Percentiles rank a stretch among this genome's conserved stretches.
Conservation (phyloP, 2,888 invertebrate genomes). For the Dynastes grantii region DNA sequence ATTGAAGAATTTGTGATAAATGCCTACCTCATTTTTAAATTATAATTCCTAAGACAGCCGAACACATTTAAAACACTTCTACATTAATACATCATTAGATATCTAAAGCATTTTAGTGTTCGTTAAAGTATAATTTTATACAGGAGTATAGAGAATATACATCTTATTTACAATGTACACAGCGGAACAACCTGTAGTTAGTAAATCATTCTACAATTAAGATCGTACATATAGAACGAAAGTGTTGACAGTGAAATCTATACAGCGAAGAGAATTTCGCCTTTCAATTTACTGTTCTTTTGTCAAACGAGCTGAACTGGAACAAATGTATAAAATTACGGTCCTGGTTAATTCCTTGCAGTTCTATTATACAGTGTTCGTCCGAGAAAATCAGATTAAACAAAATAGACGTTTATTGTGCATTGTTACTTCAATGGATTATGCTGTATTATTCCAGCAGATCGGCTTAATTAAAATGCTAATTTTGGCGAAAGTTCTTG, state of each 20-base stretch:
- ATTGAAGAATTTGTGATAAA: no score
- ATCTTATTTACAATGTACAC: constrained; percentile 45
- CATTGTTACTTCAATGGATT: not conserved
- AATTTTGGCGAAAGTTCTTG: constrained; percentile 4
- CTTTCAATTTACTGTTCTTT: not conserved
- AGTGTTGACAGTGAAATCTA: constrained; percentile 3
- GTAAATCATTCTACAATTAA: constrained; percentile 22
- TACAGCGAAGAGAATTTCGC: not conserved
- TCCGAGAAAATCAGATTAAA: constrained; percentile 2
- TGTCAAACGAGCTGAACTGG: constrained; percentile 18
- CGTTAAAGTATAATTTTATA: constrained; percentile 7
- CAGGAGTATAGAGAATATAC: constrained; percentile 34
- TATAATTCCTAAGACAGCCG: not conserved
- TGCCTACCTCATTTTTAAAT: no score
- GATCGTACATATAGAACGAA: not conserved
- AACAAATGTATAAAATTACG: constrained; percentile 17
- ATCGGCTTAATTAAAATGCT: constrained; percentile 25
- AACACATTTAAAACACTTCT: not conserved
- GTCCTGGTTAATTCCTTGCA: constrained; percentile 30
- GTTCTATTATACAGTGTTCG: constrained; percentile 8
- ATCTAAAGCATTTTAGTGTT: constrained; percentile 10
- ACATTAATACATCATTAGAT: not conserved
- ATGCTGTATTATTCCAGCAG: not conserved
- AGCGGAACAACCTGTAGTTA: not conserved
- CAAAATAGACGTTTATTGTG: constrained; percentile 9